A percentile compares a stretch with the other conserved stretches of the same genome.
Conservation (phyloP, 2,888 invertebrate genomes). For the Priapulus caudatus region DNA sequence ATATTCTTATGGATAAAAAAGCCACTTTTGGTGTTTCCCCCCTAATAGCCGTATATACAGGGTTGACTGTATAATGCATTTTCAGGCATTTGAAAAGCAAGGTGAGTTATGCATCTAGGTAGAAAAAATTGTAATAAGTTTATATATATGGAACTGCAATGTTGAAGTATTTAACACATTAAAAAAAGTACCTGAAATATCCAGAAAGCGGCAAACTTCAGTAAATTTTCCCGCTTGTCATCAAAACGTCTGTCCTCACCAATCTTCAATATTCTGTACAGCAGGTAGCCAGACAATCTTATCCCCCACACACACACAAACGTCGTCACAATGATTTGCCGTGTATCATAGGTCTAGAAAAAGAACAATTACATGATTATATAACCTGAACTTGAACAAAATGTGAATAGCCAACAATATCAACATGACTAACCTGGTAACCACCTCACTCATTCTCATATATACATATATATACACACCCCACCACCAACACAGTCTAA, state of each 20-base stretch:
- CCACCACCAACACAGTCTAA: too few relatives aligned
- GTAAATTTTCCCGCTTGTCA: constrained; percentile 69
- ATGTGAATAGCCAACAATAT: not conserved
- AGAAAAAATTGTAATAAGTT: not conserved
- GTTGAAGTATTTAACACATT: not conserved
- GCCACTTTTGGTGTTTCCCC: too few relatives aligned
- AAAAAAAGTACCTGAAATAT: constrained; percentile 61
- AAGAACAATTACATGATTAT: constrained; percentile 6
- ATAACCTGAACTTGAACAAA: not conserved
- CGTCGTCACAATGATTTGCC: constrained; percentile 78
- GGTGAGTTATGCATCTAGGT: not conserved
- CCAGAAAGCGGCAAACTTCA: constrained; percentile 83
- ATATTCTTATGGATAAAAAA: too few relatives aligned
- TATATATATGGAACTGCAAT: not conserved
- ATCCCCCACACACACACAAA: constrained; percentile 78
- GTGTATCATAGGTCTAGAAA: constrained; percentile 57
- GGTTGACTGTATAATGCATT: too few relatives aligned
- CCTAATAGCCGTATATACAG: too few relatives aligned
- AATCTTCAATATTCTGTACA: constrained; percentile 79
- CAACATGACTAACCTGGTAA: too few relatives aligned
- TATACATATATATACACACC: not conserved
- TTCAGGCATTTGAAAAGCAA: too few relatives aligned
- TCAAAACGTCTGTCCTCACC: constrained; percentile 82
- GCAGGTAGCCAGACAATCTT: constrained; percentile 68
- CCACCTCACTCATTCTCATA: not conserved